phyloP scores from a whole-genome alignment of 1,140 invertebrate species.

The Brachionus sp. region DNA sequence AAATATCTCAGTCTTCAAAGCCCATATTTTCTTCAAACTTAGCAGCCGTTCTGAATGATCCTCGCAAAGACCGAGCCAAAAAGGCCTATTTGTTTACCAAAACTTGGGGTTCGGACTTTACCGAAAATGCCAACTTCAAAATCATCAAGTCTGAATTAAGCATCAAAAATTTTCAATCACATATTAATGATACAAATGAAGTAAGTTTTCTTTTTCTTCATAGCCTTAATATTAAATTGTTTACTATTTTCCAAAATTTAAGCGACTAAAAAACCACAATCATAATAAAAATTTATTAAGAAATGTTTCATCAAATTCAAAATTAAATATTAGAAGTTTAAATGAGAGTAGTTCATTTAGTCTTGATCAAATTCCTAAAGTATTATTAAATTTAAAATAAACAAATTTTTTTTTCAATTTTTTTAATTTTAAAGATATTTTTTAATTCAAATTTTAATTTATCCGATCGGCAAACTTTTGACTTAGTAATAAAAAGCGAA shows the following conservation, averaged over 20 bases:
- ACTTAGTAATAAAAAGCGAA: not conserved
- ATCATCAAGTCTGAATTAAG: not conserved
- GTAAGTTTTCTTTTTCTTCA: not conserved
- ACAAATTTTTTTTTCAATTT: constrained; percentile 15
- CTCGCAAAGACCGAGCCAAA: constrained; percentile 69
- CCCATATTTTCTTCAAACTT: constrained; percentile 68
- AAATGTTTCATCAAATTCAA: not conserved
- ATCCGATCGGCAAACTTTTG: constrained; percentile 67
- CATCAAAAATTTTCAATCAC: constrained; percentile 65
- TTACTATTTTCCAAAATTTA: not conserved
- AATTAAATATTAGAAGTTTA: constrained; percentile 48
- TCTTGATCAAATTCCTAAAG: constrained; percentile 70
- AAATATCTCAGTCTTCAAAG: not conserved
- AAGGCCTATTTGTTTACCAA: constrained; percentile 82
- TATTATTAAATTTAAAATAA: constrained; percentile 48
- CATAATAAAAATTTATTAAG: constrained; percentile 52
- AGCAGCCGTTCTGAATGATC: constrained; percentile 92
- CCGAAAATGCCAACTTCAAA: constrained; percentile 63
- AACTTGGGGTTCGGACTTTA: constrained; percentile 92
- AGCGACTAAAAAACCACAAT: constrained; percentile 49
- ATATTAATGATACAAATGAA: constrained; percentile 74
- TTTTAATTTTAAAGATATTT: constrained; percentile 67
- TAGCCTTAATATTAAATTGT: not conserved
- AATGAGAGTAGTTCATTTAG: constrained; percentile 62
- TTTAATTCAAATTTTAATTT: constrained; percentile 76